Evolutionary conservation across 1,140 invertebrate species (phyloP), one percentile per base, ranked within the genome.

Genomic region (Rhynchophorus ferrugineus): DNA sequence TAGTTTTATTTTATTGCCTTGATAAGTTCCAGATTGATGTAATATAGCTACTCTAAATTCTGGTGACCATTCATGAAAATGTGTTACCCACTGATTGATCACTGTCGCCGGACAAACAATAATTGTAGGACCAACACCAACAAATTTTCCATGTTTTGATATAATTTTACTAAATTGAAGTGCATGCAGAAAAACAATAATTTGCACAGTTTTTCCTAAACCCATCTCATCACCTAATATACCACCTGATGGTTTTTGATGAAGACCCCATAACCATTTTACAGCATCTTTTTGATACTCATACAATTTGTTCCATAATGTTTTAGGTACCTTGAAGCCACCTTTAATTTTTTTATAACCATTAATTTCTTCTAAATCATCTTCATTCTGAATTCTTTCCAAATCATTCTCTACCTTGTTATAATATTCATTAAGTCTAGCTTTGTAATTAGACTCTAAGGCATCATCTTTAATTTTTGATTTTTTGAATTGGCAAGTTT

Each of bases 61-160:
- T 21, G 95, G 94, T 74, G 83, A 91, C 95, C 95, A 98, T 34
- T 78, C 83, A 65, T 95, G 91, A 68, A 96, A 93, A 75, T 97
- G 92, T 61, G 80, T 77, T 0, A 98, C 87, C 95, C 95, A 98
- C 66, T 98, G 95, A 71, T 95, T 87, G 72, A 98, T 85, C 9
- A 98, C 82, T 21, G 95, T 97, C 9, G 91, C 86, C 24, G 93
- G 93, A 66, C 89, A 89, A 16, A 97, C 78, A 56, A 97, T 84
- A 22, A 98, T 75, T 19, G 80, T 79, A 1, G 93, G 90, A 1
- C 93, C 94, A 6, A 95, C 75, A 22, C 47, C 53, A 16, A 38
- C 19, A 33, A 48, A 65, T 57, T 55, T 61, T 38, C 61, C 51
- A 56, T 62, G 57, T 38, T 54, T 61, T 8, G 66, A 66, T 17